phyloP scores from a whole-genome alignment of 2,888 invertebrate genomes.

The Sericinus montela region DNA sequence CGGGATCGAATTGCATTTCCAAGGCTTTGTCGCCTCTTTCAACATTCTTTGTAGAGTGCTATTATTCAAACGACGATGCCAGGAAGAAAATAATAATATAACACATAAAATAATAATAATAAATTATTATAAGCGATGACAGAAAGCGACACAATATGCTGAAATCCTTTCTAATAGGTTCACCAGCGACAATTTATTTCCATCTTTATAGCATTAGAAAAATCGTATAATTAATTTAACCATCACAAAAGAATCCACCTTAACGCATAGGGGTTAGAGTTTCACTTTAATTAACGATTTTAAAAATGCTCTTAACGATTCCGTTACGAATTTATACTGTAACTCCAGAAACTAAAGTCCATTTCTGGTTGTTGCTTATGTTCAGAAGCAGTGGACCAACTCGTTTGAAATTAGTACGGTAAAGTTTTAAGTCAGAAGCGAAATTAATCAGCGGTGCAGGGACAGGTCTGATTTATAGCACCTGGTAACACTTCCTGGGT shows the following conservation, averaged over 20 bases:
- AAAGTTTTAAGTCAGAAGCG: conserved; percentile 28
- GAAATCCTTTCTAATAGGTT: conserved; percentile 17
- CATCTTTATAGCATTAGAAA: conserved; percentile 10
- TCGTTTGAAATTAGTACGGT: conserved; percentile 24
- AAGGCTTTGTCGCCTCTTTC: no score
- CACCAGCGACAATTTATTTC: conserved; percentile 14
- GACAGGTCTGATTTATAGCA: conserved; percentile 35
- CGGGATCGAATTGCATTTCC: no score
- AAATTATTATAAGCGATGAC: conserved; percentile 12
- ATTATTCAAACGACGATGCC: no score
- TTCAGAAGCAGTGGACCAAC: background rate
- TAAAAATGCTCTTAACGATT: background rate
- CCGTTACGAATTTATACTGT: background rate
- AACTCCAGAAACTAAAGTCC: background rate
- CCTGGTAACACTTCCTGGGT: conserved; percentile 30
- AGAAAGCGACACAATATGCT: conserved; percentile 17
- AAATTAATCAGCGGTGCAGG: conserved; percentile 32
- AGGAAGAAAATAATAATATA: no score
- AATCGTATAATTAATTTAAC: conserved; percentile 1
- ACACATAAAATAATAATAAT: background rate
- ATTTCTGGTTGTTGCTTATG: background rate
- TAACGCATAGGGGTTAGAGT: background rate
- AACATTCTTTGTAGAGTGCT: no score
- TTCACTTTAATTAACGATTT: background rate
- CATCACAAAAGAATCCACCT: background rate